phyloP scores from a whole-genome alignment of 2,113 vertebrate genomes.

The Ptilonorhynchus violaceus region DNA sequence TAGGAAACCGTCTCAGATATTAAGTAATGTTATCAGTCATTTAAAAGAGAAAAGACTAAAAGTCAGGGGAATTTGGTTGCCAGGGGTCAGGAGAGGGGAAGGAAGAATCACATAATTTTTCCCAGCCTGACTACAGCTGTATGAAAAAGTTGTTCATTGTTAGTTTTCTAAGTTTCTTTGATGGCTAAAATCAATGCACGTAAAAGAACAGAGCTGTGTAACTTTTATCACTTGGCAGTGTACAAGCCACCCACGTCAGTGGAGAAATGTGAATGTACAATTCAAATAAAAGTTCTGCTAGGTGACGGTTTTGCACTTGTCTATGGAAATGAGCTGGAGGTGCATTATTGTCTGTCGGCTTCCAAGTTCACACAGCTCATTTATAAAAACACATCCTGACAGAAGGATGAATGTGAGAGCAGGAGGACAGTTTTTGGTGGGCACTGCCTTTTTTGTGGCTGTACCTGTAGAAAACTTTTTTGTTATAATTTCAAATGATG shows the following conservation, averaged over 20 bases:
- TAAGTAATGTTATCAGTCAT: neutral
- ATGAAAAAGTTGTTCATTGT: neutral
- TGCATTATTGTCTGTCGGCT: neutral
- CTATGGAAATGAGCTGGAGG: conserved; percentile 4
- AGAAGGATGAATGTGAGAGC: neutral
- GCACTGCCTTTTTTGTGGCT: neutral
- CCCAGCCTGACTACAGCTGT: neutral
- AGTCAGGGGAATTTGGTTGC: neutral
- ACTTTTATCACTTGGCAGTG: neutral
- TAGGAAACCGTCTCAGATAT: neutral
- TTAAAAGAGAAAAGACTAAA: neutral
- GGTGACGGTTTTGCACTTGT: neutral
- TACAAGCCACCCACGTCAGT: neutral
- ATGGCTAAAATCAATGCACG: neutral
- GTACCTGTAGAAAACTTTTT: neutral
- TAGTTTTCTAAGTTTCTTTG: neutral
- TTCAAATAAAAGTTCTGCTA: conserved; percentile 45
- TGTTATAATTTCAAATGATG: neutral
- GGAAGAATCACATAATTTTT: neutral
- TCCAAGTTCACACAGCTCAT: neutral
- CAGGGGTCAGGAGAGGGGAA: neutral
- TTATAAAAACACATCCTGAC: neutral
- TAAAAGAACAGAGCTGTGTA: neutral
- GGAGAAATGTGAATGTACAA: neutral
- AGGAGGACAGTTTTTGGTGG: neutral